phyloP scores from a whole-genome alignment of 2,797 vertebrate genomes.

The Simalia tracyae region DNA sequence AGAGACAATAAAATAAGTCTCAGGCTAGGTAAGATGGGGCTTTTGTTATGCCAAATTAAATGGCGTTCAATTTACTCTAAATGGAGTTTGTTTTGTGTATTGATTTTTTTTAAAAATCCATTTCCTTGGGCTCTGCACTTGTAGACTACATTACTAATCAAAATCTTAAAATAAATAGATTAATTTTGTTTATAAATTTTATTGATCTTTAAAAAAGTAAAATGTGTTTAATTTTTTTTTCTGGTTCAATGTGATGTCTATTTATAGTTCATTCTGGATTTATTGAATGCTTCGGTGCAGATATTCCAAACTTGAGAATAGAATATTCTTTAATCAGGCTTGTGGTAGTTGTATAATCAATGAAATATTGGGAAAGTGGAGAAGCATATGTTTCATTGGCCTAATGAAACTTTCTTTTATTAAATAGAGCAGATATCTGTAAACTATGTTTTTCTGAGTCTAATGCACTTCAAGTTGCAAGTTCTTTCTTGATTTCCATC shows the following conservation, averaged over 20 bases:
- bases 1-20: neutral
- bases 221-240: neutral
- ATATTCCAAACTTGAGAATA: neutral
- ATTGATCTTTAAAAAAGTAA: neutral
- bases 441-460: accelerated
- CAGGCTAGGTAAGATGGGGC: neutral
- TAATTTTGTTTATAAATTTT: neutral
- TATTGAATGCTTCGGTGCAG: neutral
- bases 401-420: neutral
- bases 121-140: neutral
- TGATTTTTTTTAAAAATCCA: neutral
- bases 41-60: neutral
- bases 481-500: neutral
- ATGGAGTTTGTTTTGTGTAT: neutral
- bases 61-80: neutral
- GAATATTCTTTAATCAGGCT: neutral
- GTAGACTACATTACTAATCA: neutral
- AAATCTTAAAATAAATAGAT: neutral
- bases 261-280: neutral
- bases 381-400: neutral
- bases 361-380: neutral
- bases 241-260: neutral
- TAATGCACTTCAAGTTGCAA: neutral
- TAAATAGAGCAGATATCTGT: neutral
- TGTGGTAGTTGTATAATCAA: neutral